These are phyloP conservation scores for Cryptoprocta ferox DNA, from an alignment of 2,797 vertebrate species.

Conservation along the genomic window DNA sequence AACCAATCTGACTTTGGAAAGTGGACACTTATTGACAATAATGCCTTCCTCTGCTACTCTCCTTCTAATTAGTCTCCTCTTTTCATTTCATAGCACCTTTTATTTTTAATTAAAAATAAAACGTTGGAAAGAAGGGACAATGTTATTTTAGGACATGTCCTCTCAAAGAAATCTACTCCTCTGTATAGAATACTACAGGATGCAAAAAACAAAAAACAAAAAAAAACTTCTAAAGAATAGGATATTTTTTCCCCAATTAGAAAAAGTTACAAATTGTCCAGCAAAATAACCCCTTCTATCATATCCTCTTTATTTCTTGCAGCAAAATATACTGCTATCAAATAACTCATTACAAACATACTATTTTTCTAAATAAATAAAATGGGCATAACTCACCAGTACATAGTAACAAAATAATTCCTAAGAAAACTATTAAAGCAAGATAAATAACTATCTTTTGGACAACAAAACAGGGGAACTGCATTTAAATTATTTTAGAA, in stretches of 20 bases:
- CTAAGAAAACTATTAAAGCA: slow-evolving; percentile 79
- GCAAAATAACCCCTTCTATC: slow-evolving; percentile 43
- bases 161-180: slow-evolving; percentile 52
- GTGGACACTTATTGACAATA: slow-evolving; percentile 17
- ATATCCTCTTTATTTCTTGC: slow-evolving; percentile 79
- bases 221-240: slow-evolving; percentile 46
- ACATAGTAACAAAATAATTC: slow-evolving; percentile 84
- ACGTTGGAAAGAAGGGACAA: slow-evolving; percentile 64
- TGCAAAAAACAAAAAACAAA: slow-evolving; percentile 51
- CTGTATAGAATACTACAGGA: slow-evolving; percentile 10
- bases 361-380: slow-evolving; percentile 91
- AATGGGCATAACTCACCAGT: slow-evolving; percentile 87
- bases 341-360: slow-evolving; percentile 87
- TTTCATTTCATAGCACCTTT: background rate
- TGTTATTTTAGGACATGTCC: slow-evolving; percentile 60
- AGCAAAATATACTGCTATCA: slow-evolving; percentile 88
- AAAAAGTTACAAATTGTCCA: slow-evolving; percentile 72
- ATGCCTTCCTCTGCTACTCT: background rate
- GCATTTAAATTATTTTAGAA: slow-evolving; percentile 83
- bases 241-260: slow-evolving; percentile 56
- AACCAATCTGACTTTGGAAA: slow-evolving; percentile 22
- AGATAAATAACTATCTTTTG: slow-evolving; percentile 84
- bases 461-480: slow-evolving; percentile 78
- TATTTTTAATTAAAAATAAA: slow-evolving; percentile 47
- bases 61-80: background rate